Percentiles rank a stretch among this genome's conserved stretches.
phyloP scores from a whole-genome alignment of 2,113 vertebrate genomes.

The Siphamia tubifer region DNA sequence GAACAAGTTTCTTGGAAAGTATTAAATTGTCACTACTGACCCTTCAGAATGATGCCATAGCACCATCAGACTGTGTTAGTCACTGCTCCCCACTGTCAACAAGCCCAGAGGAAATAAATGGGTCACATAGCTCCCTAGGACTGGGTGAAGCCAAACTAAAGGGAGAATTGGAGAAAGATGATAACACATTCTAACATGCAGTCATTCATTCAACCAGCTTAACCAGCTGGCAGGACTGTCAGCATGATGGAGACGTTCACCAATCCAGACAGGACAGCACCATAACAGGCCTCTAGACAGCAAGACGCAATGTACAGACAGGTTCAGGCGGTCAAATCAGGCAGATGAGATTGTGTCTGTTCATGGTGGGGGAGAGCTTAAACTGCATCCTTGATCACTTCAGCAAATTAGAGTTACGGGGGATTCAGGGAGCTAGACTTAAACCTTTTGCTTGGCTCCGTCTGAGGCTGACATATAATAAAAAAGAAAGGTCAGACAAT shows the following conservation, averaged over 20 bases:
- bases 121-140: constrained; percentile 9
- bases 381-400: constrained; percentile 43
- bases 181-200: constrained; percentile 18
- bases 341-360: constrained; percentile 43
- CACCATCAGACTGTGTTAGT: constrained; percentile 2
- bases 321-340: constrained; percentile 31
- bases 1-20: constrained; percentile 14
- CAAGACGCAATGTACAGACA: neutral
- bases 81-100: neutral
- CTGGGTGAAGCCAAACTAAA: constrained; percentile 8
- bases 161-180: constrained; percentile 13
- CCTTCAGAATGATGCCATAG: constrained; percentile 1
- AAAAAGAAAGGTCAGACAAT: constrained; percentile 13
- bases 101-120: constrained; percentile 21
- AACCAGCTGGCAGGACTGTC: constrained; percentile 46
- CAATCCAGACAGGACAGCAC: constrained; percentile 30
- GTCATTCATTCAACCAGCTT: constrained; percentile 43
- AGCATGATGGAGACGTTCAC: constrained; percentile 23
- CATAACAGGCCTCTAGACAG: neutral
- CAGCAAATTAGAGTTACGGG: constrained; percentile 32
- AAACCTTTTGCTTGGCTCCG: constrained; percentile 31
- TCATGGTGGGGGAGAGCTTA: constrained; percentile 9
- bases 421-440: constrained; percentile 28
- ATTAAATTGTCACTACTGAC: neutral
- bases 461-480: constrained; percentile 5